A percentile compares a stretch with the other conserved stretches of the same genome.
Conservation (phyloP, 1,140 invertebrate genomes). For the Hycleus phaleratus region DNA sequence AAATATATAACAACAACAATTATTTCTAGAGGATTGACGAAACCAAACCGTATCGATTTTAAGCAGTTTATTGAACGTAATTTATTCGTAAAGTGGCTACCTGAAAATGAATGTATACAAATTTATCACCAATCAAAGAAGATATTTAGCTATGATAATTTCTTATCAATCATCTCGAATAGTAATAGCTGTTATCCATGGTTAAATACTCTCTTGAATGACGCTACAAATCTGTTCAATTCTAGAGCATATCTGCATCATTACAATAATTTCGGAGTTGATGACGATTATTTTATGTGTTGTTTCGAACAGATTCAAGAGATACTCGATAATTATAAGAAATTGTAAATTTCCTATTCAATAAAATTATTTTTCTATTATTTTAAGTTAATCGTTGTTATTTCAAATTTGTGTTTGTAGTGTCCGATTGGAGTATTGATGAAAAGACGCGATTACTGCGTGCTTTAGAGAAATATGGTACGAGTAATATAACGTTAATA, state of each 20-base stretch:
- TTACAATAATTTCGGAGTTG: conserved; percentile 44
- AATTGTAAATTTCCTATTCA: conserved; percentile 24
- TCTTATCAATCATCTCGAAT: conserved; percentile 42
- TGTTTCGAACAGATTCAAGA: conserved; percentile 46
- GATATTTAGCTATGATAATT: conserved; percentile 43
- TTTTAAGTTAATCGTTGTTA: background rate
- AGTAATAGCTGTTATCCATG: conserved; percentile 39
- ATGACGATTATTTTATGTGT: conserved; percentile 44
- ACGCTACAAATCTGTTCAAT: conserved; percentile 45
- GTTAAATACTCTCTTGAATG: conserved; percentile 40
- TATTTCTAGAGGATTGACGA: conserved; percentile 11
- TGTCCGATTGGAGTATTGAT: too few species aligned
- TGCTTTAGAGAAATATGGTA: conserved; percentile 9
- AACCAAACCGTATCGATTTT: conserved; percentile 10
- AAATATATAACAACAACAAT: conserved; percentile 18
- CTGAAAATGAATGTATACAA: conserved; percentile 34
- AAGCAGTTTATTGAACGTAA: conserved; percentile 34
- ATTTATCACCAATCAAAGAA: conserved; percentile 40
- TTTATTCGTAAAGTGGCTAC: conserved; percentile 43
- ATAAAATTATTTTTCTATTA: background rate
- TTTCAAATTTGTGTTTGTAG: too few species aligned
- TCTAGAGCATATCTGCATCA: conserved; percentile 48
- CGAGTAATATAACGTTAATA: conserved; percentile 15
- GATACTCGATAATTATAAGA: conserved; percentile 43
- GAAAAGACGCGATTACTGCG: background rate